Base-by-base conservation (phyloP, 2,113 vertebrate genomes). In the Oxyruncus cristatus region DNA sequence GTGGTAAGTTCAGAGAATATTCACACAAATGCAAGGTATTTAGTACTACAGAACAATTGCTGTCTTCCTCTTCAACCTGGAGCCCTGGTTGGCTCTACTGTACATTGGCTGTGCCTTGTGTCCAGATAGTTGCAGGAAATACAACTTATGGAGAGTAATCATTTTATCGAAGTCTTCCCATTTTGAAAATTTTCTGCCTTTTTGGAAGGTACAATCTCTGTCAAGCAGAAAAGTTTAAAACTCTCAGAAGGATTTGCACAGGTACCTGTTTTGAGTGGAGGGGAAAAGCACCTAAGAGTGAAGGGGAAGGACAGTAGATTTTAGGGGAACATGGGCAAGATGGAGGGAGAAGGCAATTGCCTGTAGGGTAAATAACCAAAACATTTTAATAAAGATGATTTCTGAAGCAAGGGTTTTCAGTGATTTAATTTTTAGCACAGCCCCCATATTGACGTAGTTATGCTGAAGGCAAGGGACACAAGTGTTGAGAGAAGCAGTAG, bases 321-420 rank as follows among this genome's bases (percentile, higher is more conserved):
- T 85, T 47, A 28, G 28, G 50, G 27, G 27, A 67, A 24, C 35
- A 23, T 0, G 1, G n/a, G 9, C 24, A 39, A n/a, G 0, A 2
- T 9, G 30, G 33, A 52, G 7, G 24, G 33, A 82, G 19, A 47
- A 85, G 17, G 8, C 47, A 72, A 28, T 58, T 78, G 9, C 33
- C 55, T 53, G 4, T 70, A 41, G 20, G 6, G 20, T 63, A 67
- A 92, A 76, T 76, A 82, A 49, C 6, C 8, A 15, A 81, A 81
- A 33, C 7, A 3, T 75, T 71, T 78, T 78, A 77, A 53, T 66
- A 58, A 76, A 39, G n/a, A 19, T 62, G 1, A 33, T 49, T 77
- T 94, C 53, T 70, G 49, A 66, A 66, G 50, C 2, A 3, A 6
- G 5, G 13, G 9, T 68, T 91, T 83, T 73, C 42, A 41, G 32